Evolutionary conservation across 2,797 vertebrate species (phyloP).

Genomic region (Eupleurogrammus muticus): DNA sequence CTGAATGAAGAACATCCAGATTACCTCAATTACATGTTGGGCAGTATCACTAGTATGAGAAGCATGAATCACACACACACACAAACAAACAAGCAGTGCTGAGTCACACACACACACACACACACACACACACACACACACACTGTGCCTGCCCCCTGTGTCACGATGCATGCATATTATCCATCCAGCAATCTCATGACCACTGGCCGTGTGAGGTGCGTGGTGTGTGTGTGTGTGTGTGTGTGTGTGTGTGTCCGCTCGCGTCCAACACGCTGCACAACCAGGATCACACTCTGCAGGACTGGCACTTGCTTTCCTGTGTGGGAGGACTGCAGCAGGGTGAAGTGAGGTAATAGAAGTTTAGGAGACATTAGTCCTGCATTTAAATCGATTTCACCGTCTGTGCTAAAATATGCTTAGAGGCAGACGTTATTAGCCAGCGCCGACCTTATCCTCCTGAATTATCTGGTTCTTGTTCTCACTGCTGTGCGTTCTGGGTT

Average conservation of each 20-base stretch:
- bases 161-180: constrained; percentile 50
- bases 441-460: constrained; percentile 31
- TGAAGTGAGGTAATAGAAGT: constrained; percentile 19
- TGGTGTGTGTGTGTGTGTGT: constrained; percentile 6
- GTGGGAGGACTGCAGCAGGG: constrained; percentile 19
- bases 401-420: constrained; percentile 19
- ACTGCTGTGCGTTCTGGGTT: constrained; percentile 54
- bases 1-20: constrained; percentile 44
- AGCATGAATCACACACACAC: constrained; percentile 61
- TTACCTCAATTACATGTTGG: constrained; percentile 59
- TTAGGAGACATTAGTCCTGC: constrained; percentile 10
- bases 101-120: constrained; percentile 22
- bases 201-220: constrained; percentile 32
- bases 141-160: constrained; percentile 34
- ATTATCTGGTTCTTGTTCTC: constrained; percentile 26
- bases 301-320: background rate
- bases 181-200: constrained; percentile 61
- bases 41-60: constrained; percentile 47
- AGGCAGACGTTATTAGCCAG: constrained; percentile 1
- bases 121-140: constrained; percentile 48
- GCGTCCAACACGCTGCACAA: background rate
- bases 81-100: constrained; percentile 25
- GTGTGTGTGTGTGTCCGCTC: constrained; percentile 28
- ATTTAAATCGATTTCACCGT: constrained; percentile 24
- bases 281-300: constrained; percentile 27